These are phyloP conservation scores for Anastatus disparis DNA, from an alignment of 1,140 invertebrate species.

Conservation along the genomic window DNA sequence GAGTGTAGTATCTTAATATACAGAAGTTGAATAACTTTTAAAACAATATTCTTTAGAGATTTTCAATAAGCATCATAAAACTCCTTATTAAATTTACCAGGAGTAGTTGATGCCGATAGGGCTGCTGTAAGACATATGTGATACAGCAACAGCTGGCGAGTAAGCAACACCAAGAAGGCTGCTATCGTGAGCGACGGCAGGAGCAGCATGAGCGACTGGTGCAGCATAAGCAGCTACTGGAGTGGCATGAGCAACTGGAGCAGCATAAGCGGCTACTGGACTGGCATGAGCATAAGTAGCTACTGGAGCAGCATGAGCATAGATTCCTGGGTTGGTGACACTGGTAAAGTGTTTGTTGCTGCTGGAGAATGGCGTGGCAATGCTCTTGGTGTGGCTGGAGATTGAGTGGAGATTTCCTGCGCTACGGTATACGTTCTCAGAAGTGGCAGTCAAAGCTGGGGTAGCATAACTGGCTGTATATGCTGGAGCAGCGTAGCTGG, in stretches of 20 bases:
- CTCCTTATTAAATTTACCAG: conserved; percentile 44
- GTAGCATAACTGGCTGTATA: conserved; percentile 70
- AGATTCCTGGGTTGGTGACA: conserved; percentile 68
- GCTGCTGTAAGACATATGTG: conserved; percentile 74
- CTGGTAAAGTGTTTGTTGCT: no score
- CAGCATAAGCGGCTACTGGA: conserved; percentile 45
- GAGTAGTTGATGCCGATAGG: conserved; percentile 66
- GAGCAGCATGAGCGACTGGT: no score
- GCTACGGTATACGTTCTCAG: no score
- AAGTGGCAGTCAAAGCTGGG: conserved; percentile 70
- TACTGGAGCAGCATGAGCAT: conserved; percentile 61
- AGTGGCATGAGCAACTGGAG: conserved; percentile 35
- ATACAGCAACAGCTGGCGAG: conserved; percentile 75
- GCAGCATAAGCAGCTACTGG: conserved; percentile 9
- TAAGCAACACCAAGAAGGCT: conserved; percentile 64
- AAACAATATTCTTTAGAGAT: no score
- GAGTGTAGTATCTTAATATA: neutral
- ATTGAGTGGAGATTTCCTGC: conserved; percentile 74
- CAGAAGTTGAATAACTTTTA: neutral
- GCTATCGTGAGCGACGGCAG: neutral
- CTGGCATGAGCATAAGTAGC: no score
- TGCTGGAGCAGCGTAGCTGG: conserved; percentile 70
- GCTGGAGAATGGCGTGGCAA: conserved; percentile 77
- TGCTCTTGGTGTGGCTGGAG: conserved; percentile 73
- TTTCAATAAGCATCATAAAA: no score